Evolutionary conservation across 1,140 invertebrate species (phyloP).

Genomic region (Drosophila pandora): DNA sequence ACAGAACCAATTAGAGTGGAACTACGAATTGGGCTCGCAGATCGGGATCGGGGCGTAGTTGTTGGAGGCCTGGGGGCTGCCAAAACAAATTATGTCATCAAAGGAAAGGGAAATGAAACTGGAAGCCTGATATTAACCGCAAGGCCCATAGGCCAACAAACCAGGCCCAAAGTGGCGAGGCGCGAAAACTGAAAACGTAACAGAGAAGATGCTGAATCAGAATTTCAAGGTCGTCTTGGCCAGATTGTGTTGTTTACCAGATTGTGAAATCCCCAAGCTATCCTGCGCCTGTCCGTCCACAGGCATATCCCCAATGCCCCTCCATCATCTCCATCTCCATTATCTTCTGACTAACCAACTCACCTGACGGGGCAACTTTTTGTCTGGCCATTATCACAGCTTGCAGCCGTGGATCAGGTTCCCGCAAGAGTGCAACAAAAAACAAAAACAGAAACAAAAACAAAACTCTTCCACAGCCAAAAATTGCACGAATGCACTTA

Average conservation of each 20-base stretch:
- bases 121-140: conserved; percentile 48
- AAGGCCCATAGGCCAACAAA: conserved; percentile 32
- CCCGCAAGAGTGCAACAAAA: conserved; percentile 35
- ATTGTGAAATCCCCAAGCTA: conserved; percentile 56
- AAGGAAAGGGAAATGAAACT: conserved; percentile 45
- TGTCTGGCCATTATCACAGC: conserved; percentile 43
- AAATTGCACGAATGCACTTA: conserved; percentile 58
- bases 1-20: conserved; percentile 68
- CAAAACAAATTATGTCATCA: conserved; percentile 65
- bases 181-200: conserved; percentile 50
- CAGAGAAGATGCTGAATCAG: conserved; percentile 42
- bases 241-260: conserved; percentile 3
- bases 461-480: conserved; percentile 42
- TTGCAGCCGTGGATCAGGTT: conserved; percentile 59
- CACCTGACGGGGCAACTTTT: conserved; percentile 66
- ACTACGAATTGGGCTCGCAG: conserved; percentile 28
- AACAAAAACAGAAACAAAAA: conserved; percentile 16
- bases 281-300: conserved; percentile 33
- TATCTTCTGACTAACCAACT: conserved; percentile 11
- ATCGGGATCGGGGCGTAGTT: background rate
- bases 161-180: conserved; percentile 8
- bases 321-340: background rate
- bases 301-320: background rate
- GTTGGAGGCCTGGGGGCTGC: conserved; percentile 10
- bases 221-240: conserved; percentile 56